Conservation (phyloP, 1,140 invertebrate genomes). For the Cardiocondyla obscurior region DNA sequence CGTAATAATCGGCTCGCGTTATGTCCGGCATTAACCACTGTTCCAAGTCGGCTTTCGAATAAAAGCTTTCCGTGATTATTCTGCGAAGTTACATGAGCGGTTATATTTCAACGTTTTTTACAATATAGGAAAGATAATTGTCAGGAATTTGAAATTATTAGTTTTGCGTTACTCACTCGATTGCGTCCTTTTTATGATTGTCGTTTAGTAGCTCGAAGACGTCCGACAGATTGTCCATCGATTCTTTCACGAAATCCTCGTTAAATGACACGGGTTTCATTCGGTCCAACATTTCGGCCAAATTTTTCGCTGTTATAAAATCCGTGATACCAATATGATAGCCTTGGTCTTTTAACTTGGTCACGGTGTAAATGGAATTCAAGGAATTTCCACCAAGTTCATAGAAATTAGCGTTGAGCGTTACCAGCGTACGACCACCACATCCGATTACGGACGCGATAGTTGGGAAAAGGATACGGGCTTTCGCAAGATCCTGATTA, state of each 20-base stretch:
- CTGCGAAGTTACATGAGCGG: slow-evolving; percentile 82
- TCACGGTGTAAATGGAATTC: slow-evolving; percentile 93
- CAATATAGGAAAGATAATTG: too few species aligned
- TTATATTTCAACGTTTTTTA: too few species aligned
- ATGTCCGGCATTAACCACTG: slow-evolving; percentile 89
- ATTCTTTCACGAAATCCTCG: slow-evolving; percentile 53
- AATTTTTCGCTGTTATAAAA: slow-evolving; percentile 89
- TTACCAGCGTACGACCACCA: slow-evolving; percentile 85
- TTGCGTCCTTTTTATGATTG: slow-evolving; percentile 86
- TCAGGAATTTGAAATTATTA: background rate
- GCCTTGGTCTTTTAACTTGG: slow-evolving; percentile 89
- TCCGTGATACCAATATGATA: slow-evolving; percentile 91
- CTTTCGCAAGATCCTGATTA: slow-evolving; percentile 85
- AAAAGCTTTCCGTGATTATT: slow-evolving; percentile 92
- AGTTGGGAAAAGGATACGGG: slow-evolving; percentile 89
- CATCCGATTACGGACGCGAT: slow-evolving; percentile 88
- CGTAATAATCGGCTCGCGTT: slow-evolving; percentile 86
- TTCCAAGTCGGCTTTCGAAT: slow-evolving; percentile 92
- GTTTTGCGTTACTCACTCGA: slow-evolving; percentile 81
- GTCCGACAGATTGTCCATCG: slow-evolving; percentile 78
- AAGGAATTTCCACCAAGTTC: slow-evolving; percentile 93
- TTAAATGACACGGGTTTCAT: slow-evolving; percentile 23
- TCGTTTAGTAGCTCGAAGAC: slow-evolving; percentile 85
- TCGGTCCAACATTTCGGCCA: slow-evolving; percentile 87
- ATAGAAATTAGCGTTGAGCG: slow-evolving; percentile 90